Conservation (phyloP, 2,888 invertebrate species). For the Thumatha senex region DNA sequence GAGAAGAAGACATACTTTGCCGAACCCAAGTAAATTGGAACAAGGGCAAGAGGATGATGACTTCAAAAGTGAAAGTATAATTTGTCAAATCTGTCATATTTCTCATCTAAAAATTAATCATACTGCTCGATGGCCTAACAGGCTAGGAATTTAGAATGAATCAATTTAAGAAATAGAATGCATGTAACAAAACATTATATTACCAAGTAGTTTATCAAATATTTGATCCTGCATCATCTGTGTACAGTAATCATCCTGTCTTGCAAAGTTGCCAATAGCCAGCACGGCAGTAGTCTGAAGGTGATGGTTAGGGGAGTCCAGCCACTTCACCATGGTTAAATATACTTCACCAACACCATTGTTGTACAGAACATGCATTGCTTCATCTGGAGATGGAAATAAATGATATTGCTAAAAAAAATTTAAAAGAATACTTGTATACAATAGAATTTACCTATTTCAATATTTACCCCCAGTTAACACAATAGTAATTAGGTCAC, state of each 20-base stretch:
- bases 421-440: not conserved
- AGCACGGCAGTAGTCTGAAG: slow-evolving; percentile 92
- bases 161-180: no score
- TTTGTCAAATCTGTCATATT: no score
- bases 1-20: no score
- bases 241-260: slow-evolving; percentile 92
- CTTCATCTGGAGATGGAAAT: slow-evolving; percentile 86
- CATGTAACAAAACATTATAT: slow-evolving; percentile 9
- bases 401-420: no score
- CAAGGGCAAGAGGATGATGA: no score
- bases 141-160: no score
- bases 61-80: no score
- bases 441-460: no score
- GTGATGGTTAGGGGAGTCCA: slow-evolving; percentile 88
- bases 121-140: no score
- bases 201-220: slow-evolving; percentile 87
- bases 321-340: slow-evolving; percentile 89
- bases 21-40: no score
- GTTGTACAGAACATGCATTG: slow-evolving; percentile 93
- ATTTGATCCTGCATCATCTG: slow-evolving; percentile 92
- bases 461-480: slow-evolving; percentile 91
- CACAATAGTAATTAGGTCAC: slow-evolving; percentile 92
- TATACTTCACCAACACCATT: slow-evolving; percentile 89
- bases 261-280: slow-evolving; percentile 95
- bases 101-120: no score